These are phyloP conservation scores for Pedetes capensis DNA, from an alignment of 2,113 vertebrate genomes.

Conservation along the genomic window DNA sequence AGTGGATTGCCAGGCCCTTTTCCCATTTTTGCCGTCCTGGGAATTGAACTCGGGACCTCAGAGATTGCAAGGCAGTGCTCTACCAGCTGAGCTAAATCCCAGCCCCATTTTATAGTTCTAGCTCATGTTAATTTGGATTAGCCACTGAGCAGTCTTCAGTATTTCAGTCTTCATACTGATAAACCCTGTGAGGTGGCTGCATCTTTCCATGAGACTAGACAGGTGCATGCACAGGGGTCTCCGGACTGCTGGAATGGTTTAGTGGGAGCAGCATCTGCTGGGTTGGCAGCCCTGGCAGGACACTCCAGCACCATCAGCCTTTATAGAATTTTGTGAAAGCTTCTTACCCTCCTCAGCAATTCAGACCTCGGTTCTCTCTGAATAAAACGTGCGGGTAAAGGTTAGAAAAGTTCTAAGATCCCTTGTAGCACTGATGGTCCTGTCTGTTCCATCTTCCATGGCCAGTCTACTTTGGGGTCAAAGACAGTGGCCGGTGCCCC, in stretches of 20 bases:
- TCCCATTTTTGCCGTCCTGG: too few relatives aligned
- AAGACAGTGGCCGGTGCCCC: neutral
- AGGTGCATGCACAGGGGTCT: neutral
- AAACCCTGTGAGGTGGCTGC: neutral
- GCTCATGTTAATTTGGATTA: neutral
- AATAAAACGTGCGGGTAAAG: too few relatives aligned
- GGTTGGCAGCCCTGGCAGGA: neutral
- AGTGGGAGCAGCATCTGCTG: neutral
- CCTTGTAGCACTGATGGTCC: neutral
- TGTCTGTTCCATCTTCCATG: too few relatives aligned
- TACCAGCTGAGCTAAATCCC: too few relatives aligned
- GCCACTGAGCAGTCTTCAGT: neutral
- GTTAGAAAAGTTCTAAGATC: neutral
- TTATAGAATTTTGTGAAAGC: neutral
- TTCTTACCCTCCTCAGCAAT: neutral
- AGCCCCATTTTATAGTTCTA: neutral
- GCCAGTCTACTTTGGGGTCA: neutral
- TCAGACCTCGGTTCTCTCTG: neutral
- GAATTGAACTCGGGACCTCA: too few relatives aligned
- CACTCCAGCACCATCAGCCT: neutral
- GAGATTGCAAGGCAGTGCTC: too few relatives aligned
- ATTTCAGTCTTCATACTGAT: too few relatives aligned
- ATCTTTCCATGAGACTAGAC: neutral
- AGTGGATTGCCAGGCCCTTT: too few relatives aligned
- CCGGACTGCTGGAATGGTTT: neutral